Evolutionary conservation across 1,140 invertebrate species (phyloP).

Genomic region (Zaprionus ornatus): DNA sequence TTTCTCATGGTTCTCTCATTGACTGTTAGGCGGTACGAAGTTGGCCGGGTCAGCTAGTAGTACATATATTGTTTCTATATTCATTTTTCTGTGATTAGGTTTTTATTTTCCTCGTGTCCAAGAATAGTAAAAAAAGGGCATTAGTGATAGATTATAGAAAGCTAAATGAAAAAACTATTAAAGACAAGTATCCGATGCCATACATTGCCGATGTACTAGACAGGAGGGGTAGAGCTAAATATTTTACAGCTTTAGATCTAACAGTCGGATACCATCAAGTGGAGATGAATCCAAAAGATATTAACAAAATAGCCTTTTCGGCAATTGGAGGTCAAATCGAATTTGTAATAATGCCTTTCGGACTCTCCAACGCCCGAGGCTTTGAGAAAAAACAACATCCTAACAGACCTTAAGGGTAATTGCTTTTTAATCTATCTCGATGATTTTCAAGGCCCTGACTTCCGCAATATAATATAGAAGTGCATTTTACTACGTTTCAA

Average conservation of each 20-base stretch:
- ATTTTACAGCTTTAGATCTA: neutral
- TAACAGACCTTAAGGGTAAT: neutral
- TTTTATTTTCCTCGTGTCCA: conserved; percentile 1
- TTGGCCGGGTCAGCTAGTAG: too few species aligned
- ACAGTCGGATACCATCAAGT: neutral
- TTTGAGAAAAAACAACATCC: too few species aligned
- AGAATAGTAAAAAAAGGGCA: neutral
- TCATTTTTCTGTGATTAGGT: too few species aligned
- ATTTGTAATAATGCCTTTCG: neutral
- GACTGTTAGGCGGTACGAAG: too few species aligned
- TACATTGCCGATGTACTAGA: neutral
- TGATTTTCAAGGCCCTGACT: neutral
- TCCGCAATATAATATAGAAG: too few species aligned
- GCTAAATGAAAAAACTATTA: too few species aligned
- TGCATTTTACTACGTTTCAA: too few species aligned
- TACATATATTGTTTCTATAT: too few species aligned
- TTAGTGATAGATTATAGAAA: neutral
- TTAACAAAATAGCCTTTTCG: too few species aligned
- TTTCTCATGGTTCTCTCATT: too few species aligned
- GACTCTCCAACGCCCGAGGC: neutral
- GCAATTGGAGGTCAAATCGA: neutral
- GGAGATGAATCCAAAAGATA: neutral
- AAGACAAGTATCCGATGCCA: too few species aligned
- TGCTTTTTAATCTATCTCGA: neutral
- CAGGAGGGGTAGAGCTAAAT: neutral